These are phyloP conservation scores for Laothoe populi DNA, from an alignment of 2,888 invertebrate species.

Conservation along the genomic window DNA sequence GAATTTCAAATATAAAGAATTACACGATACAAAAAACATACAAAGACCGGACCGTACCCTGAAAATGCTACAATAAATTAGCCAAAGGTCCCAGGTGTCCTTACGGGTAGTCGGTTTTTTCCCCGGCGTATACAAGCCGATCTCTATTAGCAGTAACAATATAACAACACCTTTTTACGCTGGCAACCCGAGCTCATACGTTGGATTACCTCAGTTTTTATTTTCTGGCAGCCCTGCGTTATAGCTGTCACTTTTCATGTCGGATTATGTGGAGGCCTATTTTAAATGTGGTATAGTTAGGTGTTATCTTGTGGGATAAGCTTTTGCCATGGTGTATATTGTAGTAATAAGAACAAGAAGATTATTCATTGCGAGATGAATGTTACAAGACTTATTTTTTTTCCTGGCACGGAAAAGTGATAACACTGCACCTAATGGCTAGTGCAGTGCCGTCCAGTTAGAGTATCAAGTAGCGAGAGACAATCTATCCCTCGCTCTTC, in stretches of 20 bases:
- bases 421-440: no score
- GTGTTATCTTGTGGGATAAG: not conserved
- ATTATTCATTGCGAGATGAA: no score
- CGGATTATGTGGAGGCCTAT: slow-evolving; percentile 17
- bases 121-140: not conserved
- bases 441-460: no score
- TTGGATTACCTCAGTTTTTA: slow-evolving; percentile 39
- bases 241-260: slow-evolving; percentile 21
- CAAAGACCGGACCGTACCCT: not conserved
- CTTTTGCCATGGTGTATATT: not conserved
- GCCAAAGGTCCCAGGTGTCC: not conserved
- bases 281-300: no score
- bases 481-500: no score
- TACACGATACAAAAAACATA: not conserved
- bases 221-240: slow-evolving; percentile 11
- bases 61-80: slow-evolving; percentile 3
- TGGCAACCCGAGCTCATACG: slow-evolving; percentile 36
- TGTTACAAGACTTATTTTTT: no score
- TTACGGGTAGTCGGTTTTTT: slow-evolving; percentile 14
- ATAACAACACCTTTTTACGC: slow-evolving; percentile 51
- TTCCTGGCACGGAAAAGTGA: no score
- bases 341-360: no score
- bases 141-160: slow-evolving; percentile 56
- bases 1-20: not conserved
- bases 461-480: no score